These are phyloP conservation scores for Myotis daubentonii DNA, from an alignment of 2,797 vertebrate genomes.

Conservation along the genomic window DNA sequence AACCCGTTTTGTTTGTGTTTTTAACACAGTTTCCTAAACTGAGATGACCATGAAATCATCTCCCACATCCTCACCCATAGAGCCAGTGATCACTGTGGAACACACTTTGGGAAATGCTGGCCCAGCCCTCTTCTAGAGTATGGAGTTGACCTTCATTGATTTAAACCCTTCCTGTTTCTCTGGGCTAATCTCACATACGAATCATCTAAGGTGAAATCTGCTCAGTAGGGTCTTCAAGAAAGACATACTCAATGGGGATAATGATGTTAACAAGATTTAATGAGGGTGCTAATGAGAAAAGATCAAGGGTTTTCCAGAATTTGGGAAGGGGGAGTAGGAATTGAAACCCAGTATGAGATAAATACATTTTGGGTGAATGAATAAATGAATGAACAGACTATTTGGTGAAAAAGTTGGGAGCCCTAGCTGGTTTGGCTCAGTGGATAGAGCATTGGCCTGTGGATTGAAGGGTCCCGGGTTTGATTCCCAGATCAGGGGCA, in stretches of 20 bases:
- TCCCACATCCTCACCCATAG: background rate
- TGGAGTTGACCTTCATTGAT: background rate
- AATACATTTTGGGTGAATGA: background rate
- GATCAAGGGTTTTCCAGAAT: conserved; percentile 13
- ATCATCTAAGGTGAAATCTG: background rate
- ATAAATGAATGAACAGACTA: background rate
- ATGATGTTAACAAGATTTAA: background rate
- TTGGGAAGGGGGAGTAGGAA: background rate
- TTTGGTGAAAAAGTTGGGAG: background rate
- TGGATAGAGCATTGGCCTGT: no score
- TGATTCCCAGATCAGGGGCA: no score
- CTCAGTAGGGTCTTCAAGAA: background rate
- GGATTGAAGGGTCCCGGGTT: no score
- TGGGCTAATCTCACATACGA: background rate
- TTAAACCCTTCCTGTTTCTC: background rate
- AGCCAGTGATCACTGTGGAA: background rate
- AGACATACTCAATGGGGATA: background rate
- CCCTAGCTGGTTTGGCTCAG: no score
- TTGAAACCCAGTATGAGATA: background rate
- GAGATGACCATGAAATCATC: background rate
- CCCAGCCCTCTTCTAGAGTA: background rate
- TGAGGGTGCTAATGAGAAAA: background rate
- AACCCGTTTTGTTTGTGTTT: background rate
- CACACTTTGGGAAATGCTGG: background rate
- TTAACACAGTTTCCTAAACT: background rate